Conservation (phyloP, 1,140 invertebrate species). For the Battus philenor region DNA sequence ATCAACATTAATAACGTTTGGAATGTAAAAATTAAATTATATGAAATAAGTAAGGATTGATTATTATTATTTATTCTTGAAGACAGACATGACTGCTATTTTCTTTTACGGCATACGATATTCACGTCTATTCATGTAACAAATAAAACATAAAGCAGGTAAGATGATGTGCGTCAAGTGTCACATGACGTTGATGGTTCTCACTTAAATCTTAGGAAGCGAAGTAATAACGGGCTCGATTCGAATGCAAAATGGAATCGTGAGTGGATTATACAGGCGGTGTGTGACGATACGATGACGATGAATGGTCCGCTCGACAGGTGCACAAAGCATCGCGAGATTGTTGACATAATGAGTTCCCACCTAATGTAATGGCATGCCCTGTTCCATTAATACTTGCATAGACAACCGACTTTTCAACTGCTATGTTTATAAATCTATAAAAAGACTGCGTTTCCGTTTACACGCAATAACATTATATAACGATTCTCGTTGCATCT, state of each 20-base stretch:
- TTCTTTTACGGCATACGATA: too few relatives aligned
- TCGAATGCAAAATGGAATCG: slow-evolving; percentile 13
- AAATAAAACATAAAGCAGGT: not conserved
- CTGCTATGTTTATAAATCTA: not conserved
- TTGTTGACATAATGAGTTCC: slow-evolving; percentile 12
- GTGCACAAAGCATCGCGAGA: slow-evolving; percentile 8
- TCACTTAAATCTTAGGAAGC: slow-evolving; percentile 6
- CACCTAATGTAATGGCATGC: slow-evolving; percentile 1
- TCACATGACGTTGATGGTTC: slow-evolving; percentile 2
- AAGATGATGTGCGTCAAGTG: slow-evolving; percentile 6
- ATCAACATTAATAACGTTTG: too few relatives aligned
- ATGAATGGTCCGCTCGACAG: slow-evolving; percentile 1
- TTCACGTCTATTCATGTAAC: not conserved
- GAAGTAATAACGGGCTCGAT: slow-evolving; percentile 3
- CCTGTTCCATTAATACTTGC: not conserved
- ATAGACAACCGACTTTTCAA: not conserved
- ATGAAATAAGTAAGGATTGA: too few relatives aligned
- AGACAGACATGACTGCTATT: too few relatives aligned
- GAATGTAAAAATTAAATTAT: too few relatives aligned
- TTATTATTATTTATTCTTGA: too few relatives aligned
- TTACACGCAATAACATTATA: too few relatives aligned
- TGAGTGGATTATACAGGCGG: slow-evolving; percentile 11
- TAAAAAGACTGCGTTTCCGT: too few relatives aligned
- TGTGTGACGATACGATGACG: not conserved
- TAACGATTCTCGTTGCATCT: too few relatives aligned